Base-by-base conservation (phyloP, 2,888 invertebrate genomes). In the Taphrorychus bicolor region DNA sequence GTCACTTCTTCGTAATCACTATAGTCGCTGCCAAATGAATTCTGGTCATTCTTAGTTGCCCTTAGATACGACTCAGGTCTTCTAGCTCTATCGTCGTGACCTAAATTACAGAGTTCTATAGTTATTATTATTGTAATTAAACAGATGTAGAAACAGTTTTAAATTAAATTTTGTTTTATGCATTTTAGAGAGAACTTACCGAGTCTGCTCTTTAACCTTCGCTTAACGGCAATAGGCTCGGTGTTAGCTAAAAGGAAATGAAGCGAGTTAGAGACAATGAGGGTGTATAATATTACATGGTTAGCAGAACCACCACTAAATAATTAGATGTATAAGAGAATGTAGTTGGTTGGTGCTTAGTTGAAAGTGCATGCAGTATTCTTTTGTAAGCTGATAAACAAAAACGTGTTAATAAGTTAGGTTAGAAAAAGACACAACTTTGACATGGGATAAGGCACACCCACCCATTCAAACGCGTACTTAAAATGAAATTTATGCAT, bases 31-130 rank as follows among this genome's bases (percentile, higher is more conserved):
- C 93, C 92, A 72, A 91, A 84, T 76, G 89, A 89, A 82, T 90
- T 86, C 69, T 90, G 84, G 77, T 91, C 91, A 70, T 91, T 91
- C 87, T 92, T 93, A 7, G 96, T 97, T 48, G 97, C 97, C 84
- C 94, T 94, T 73, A 97, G 85, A 84, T 97, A 97, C n/a, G 96
- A 97, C 73, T 95, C 94, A 75, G 97, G 87, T 74, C 97, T 88
- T 83, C 92, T 93, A 19, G 91, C 89, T 72, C 94, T 89, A 77
- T 95, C 94, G 80, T 96, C 95, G 79, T 93, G 93, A 82, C 86
- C 88, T 87, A 81, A 71, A 80, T 83, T 76, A 21, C 7, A 51
- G 19, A 51, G 5, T 2, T 5, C 9, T 45, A n/a, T n/a, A n/a
- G n/a, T n/a, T n/a, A n/a, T n/a, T n/a, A n/a, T n/a, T n/a, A n/a